Evolutionary conservation across 2,113 vertebrate genomes (phyloP).

Genomic region (Cygnus buccinator): DNA sequence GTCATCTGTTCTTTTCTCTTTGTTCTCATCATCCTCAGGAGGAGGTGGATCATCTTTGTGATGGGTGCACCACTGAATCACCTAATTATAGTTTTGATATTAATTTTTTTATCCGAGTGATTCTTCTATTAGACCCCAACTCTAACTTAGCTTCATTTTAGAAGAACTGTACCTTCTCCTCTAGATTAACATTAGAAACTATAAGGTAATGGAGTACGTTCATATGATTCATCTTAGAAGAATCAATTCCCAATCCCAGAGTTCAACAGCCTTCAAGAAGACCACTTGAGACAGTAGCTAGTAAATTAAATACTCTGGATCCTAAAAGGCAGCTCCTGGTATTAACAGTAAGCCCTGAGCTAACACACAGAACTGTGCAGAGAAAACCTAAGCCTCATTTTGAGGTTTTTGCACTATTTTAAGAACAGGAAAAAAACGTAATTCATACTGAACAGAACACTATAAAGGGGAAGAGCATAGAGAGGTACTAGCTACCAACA

Average conservation of each 20-base stretch:
- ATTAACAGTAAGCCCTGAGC: neutral
- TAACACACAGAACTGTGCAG: neutral
- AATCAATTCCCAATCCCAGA: neutral
- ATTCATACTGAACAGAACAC: neutral
- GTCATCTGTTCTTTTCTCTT: slow-evolving; percentile 98
- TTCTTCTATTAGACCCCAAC: neutral
- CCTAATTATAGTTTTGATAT: slow-evolving; percentile 75
- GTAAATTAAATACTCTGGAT: neutral
- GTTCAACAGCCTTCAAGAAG: neutral
- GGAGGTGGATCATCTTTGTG: slow-evolving; percentile 99
- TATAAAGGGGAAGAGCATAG: fast-evolving
- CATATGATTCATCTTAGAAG: neutral
- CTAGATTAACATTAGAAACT: neutral
- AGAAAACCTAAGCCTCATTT: neutral
- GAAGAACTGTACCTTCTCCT: neutral
- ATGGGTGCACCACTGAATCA: slow-evolving; percentile 99
- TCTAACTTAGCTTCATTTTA: neutral
- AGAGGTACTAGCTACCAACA: neutral
- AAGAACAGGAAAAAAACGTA: neutral
- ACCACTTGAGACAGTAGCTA: neutral
- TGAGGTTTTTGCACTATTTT: neutral
- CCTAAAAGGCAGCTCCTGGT: neutral
- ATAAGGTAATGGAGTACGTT: too few relatives aligned
- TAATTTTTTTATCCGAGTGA: neutral
- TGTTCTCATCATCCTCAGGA: slow-evolving; percentile 98